phyloP scores from a whole-genome alignment of 2,797 vertebrate species.

The Aldrovandia affinis region DNA sequence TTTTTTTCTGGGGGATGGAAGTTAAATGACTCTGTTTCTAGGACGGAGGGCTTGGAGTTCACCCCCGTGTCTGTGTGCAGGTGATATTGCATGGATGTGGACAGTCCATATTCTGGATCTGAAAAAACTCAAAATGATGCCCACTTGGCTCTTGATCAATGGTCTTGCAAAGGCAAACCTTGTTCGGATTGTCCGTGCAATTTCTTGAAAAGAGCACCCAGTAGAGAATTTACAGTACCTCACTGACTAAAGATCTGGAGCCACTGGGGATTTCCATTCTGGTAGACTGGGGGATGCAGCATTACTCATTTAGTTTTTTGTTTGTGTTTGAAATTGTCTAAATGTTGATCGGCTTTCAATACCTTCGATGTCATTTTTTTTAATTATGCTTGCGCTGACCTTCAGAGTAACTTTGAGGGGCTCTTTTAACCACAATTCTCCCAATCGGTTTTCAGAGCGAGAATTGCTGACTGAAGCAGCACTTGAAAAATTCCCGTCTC shows the following conservation, averaged over 20 bases:
- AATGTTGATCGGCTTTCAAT: not conserved
- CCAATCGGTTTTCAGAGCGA: not conserved
- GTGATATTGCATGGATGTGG: not conserved
- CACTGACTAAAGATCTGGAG: not conserved
- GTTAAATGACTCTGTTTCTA: not conserved
- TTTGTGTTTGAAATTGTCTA: conserved; percentile 13
- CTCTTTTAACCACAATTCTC: not conserved
- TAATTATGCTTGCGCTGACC: not conserved
- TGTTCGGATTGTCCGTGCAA: not conserved
- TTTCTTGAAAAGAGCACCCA: not conserved
- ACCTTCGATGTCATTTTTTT: not conserved
- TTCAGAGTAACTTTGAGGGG: not conserved
- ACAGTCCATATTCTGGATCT: not conserved
- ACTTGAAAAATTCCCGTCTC: not conserved
- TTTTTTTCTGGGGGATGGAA: not conserved
- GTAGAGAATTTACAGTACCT: not conserved
- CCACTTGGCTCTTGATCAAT: not conserved
- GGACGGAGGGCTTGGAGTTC: not conserved
- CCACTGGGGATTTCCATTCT: not conserved
- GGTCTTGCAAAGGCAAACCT: not conserved
- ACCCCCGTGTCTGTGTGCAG: not conserved
- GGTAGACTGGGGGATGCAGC: not conserved
- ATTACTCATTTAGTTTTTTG: not conserved
- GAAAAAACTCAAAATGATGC: not conserved
- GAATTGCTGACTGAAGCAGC: conserved; percentile 6